Percentiles rank a stretch among this genome's conserved stretches.
Evolutionary conservation across 2,888 invertebrate species (phyloP).

Genomic region (Ormyrus nitidulus): DNA sequence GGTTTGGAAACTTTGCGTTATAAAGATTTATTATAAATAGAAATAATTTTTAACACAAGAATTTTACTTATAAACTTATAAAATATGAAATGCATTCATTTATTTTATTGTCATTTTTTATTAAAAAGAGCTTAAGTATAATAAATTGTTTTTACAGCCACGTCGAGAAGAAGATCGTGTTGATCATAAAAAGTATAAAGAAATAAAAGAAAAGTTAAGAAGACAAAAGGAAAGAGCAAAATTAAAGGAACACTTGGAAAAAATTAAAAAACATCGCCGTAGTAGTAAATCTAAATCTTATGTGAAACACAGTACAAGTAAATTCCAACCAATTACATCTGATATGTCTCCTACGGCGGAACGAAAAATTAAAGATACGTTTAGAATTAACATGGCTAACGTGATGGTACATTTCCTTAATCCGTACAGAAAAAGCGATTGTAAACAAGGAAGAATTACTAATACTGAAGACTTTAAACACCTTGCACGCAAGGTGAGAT

Average conservation of each 20-base stretch:
- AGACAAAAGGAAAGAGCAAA: conserved; percentile 81
- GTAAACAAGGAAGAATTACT: conserved; percentile 89
- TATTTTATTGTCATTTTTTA: not conserved
- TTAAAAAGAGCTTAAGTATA: not conserved
- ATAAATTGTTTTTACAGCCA: conserved; percentile 78
- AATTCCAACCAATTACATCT: conserved; percentile 74
- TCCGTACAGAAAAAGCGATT: conserved; percentile 91
- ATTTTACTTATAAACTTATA: too few species aligned
- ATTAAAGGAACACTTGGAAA: conserved; percentile 75
- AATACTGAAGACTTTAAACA: conserved; percentile 96
- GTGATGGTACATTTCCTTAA: conserved; percentile 92
- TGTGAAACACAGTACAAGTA: conserved; percentile 66
- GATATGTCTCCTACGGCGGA: conserved; percentile 78
- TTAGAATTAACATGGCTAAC: conserved; percentile 86
- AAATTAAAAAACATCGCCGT: conserved; percentile 75
- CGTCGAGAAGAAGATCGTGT: conserved; percentile 87
- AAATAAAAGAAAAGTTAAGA: conserved; percentile 87
- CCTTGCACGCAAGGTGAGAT: conserved; percentile 89
- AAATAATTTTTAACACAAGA: too few species aligned
- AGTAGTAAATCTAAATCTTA: conserved; percentile 71
- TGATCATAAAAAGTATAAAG: conserved; percentile 85
- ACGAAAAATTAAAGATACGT: conserved; percentile 89
- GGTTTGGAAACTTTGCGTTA: too few species aligned
- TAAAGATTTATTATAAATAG: too few species aligned
- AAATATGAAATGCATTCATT: too few species aligned